A percentile compares a stretch with the other conserved stretches of the same genome.
These are phyloP conservation scores for Mylabris phalerata DNA, from an alignment of 1,140 invertebrate species.

Conservation along the genomic window DNA sequence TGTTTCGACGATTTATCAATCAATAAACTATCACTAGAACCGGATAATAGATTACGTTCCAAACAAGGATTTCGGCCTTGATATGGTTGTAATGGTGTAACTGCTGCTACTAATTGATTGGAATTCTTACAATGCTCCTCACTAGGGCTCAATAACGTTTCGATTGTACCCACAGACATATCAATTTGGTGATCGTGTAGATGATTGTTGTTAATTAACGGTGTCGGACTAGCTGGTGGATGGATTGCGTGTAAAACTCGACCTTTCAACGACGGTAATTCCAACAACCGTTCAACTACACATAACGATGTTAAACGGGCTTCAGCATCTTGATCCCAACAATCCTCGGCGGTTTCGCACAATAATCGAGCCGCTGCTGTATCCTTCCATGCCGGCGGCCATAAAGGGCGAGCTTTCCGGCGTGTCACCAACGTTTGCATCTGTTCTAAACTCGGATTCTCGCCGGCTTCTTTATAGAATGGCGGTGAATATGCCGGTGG, in stretches of 20 bases:
- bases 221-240: conserved; percentile 37
- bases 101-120: conserved; percentile 43
- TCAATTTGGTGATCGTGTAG: conserved; percentile 36
- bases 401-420: conserved; percentile 77
- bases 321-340: conserved; percentile 88
- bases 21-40: conserved; percentile 57
- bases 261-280: conserved; percentile 56
- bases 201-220: conserved; percentile 40
- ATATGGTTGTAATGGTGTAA: conserved; percentile 60
- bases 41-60: conserved; percentile 68
- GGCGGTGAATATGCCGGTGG: conserved; percentile 67
- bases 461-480: conserved; percentile 73
- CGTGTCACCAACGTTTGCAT: conserved; percentile 76
- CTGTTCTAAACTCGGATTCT: conserved; percentile 64
- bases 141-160: conserved; percentile 45
- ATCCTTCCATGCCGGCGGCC: conserved; percentile 57
- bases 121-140: conserved; percentile 48
- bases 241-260: conserved; percentile 34
- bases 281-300: conserved; percentile 77
- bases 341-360: conserved; percentile 86
- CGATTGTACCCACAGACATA: conserved; percentile 38
- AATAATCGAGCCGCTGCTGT: conserved; percentile 64
- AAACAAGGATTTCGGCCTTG: conserved; percentile 85
- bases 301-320: conserved; percentile 84
- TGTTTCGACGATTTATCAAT: conserved; percentile 66